Conservation (phyloP, 2,797 vertebrate species). For the Coregonus sp. region DNA sequence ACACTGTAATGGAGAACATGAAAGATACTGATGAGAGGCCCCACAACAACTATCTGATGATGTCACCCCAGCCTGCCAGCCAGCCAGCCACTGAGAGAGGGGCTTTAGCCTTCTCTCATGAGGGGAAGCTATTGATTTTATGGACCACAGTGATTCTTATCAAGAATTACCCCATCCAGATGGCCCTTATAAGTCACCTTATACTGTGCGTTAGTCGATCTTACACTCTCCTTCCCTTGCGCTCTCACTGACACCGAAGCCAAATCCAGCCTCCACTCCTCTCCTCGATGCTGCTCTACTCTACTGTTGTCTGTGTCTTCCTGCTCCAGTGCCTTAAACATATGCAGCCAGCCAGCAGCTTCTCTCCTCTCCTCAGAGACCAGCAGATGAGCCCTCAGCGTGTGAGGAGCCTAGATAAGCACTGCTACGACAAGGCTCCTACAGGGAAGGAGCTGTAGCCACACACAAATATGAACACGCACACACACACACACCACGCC, state of each 20-base stretch:
- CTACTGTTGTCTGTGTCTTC: background rate
- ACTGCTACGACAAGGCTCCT: background rate
- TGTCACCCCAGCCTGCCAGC: background rate
- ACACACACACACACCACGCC: background rate
- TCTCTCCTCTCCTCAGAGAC: background rate
- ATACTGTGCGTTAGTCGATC: background rate
- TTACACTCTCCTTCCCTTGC: background rate
- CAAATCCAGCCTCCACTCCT: background rate
- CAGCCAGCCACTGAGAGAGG: background rate
- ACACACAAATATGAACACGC: too few species aligned
- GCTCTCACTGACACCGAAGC: background rate
- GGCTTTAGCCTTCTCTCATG: background rate
- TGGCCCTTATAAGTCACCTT: background rate
- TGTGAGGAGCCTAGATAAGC: conserved; percentile 11
- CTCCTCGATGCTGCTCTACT: background rate
- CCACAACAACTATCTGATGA: background rate
- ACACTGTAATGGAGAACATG: too few species aligned
- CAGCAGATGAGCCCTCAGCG: conserved; percentile 1
- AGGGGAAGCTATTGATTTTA: conserved; percentile 4
- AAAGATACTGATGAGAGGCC: too few species aligned
- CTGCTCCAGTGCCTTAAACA: conserved; percentile 1
- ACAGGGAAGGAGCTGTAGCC: background rate
- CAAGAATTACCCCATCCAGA: background rate
- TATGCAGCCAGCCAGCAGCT: background rate
- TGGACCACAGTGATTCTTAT: conserved; percentile 2